These are phyloP conservation scores for Bombus terrestris DNA, from an alignment of 1,140 invertebrate species.

Conservation along the genomic window DNA sequence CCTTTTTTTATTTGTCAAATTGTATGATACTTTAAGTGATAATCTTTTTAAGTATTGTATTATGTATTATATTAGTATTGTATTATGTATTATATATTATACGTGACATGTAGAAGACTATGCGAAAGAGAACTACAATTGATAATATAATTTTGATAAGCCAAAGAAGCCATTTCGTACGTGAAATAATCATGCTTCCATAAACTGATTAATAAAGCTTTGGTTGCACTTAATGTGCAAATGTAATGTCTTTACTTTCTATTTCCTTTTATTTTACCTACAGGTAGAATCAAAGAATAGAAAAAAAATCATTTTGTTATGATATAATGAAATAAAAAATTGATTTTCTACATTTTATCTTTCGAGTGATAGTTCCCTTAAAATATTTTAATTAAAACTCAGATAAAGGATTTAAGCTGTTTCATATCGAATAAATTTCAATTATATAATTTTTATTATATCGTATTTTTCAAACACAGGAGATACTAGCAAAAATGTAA, in stretches of 20 bases:
- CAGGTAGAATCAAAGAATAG: not conserved
- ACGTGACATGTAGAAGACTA: not conserved
- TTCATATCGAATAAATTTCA: not conserved
- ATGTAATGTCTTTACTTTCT: too few species aligned
- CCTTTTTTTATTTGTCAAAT: not conserved
- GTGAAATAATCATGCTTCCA: not conserved
- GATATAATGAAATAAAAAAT: slow-evolving; percentile 23
- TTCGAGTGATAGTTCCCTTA: not conserved
- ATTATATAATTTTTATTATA: not conserved
- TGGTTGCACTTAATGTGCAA: not conserved
- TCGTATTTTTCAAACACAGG: not conserved
- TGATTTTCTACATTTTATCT: slow-evolving; percentile 8
- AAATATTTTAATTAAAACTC: not conserved
- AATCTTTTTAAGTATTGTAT: not conserved
- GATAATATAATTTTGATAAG: not conserved
- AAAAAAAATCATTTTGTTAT: slow-evolving; percentile 6
- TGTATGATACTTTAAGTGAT: not conserved
- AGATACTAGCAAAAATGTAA: slow-evolving; percentile 1
- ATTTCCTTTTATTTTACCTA: not conserved
- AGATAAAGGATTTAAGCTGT: not conserved
- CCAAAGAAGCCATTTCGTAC: slow-evolving; percentile 14
- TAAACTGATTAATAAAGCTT: not conserved
- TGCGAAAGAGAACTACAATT: not conserved
- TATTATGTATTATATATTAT: slow-evolving; percentile 8
- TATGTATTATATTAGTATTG: not conserved